Conservation (phyloP, 2,888 invertebrate species). For the Amphipoea oculea region DNA sequence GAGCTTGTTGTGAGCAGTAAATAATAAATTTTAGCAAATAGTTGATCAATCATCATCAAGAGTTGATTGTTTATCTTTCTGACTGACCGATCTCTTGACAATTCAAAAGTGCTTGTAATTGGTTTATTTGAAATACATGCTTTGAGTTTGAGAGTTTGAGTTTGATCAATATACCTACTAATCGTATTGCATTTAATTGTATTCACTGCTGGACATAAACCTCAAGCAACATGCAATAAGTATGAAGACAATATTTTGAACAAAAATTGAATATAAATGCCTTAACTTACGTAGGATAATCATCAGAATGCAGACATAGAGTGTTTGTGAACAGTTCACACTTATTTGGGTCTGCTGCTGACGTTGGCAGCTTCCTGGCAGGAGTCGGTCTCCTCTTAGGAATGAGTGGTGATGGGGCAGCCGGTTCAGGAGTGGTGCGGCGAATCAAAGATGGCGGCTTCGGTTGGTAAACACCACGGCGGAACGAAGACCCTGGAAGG, state of each 20-base stretch:
- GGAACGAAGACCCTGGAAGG: slow-evolving; percentile 77
- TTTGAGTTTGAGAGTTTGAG: neutral
- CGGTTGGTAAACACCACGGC: slow-evolving; percentile 81
- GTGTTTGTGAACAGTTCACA: slow-evolving; percentile 93
- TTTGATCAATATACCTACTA: neutral
- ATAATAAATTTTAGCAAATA: neutral
- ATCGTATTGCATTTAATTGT: neutral
- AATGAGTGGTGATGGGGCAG: slow-evolving; percentile 62
- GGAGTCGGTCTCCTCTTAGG: slow-evolving; percentile 77
- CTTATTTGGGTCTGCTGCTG: slow-evolving; percentile 78
- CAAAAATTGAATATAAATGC: neutral
- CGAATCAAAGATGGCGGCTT: slow-evolving; percentile 77
- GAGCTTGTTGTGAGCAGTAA: no score
- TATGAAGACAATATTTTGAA: neutral
- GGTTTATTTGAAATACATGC: neutral
- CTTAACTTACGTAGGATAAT: slow-evolving; percentile 94
- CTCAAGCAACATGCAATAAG: neutral
- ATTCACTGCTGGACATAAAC: neutral
- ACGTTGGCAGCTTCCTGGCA: slow-evolving; percentile 76
- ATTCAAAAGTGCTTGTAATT: neutral
- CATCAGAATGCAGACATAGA: slow-evolving; percentile 93
- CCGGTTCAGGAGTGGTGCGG: slow-evolving; percentile 80
- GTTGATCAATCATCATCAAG: neutral
- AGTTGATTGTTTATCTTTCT: neutral
- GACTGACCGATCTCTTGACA: neutral